Conservation (phyloP, 2,797 vertebrate species). For the Enteromius viviparus region DNA sequence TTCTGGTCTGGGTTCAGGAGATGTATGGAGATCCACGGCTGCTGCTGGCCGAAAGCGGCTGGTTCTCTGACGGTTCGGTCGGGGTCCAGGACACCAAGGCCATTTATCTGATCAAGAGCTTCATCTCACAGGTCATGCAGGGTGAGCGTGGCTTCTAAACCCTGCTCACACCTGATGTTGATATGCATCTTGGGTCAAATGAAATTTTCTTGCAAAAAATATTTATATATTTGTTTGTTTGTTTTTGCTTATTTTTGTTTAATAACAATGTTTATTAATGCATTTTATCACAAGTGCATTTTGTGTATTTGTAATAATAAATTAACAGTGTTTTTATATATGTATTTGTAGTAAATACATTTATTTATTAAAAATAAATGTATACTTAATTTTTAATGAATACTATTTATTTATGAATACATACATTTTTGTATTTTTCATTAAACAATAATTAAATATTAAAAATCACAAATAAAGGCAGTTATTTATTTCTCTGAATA, state of each 20-base stretch:
- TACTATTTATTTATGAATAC: neutral
- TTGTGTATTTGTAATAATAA: no score
- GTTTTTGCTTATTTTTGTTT: neutral
- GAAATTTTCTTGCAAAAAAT: neutral
- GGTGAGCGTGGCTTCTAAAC: conserved; percentile 74
- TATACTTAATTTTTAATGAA: neutral
- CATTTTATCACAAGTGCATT: no score
- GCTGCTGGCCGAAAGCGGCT: conserved; percentile 90
- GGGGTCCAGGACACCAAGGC: conserved; percentile 88
- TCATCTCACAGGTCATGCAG: conserved; percentile 91
- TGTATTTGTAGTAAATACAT: no score
- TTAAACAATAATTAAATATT: no score
- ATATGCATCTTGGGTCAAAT: neutral
- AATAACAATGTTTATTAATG: neutral
- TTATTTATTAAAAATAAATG: no score
- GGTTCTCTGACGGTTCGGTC: conserved; percentile 88
- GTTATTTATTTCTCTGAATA: neutral
- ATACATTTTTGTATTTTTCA: neutral
- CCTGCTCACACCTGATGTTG: neutral
- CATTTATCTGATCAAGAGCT: conserved; percentile 92
- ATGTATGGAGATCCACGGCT: conserved; percentile 85
- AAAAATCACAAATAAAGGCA: neutral
- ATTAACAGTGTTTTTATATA: no score
- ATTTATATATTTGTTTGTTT: neutral
- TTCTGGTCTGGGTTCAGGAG: conserved; percentile 89